These are phyloP conservation scores for Bettongia penicillata DNA, from an alignment of 2,113 vertebrate genomes.

Conservation along the genomic window DNA sequence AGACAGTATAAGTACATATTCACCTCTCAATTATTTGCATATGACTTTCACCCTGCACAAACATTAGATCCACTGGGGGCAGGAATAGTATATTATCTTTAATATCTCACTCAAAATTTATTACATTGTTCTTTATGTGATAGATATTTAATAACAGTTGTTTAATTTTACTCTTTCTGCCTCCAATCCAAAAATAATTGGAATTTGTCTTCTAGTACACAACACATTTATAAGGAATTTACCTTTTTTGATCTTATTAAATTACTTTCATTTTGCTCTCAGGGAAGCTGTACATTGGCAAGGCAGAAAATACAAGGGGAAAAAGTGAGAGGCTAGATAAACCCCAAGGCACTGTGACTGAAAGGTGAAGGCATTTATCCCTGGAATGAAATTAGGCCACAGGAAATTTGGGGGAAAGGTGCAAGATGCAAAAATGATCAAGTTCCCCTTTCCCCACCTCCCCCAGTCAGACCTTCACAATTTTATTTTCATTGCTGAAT, in stretches of 20 bases:
- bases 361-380: background rate
- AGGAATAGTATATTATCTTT: background rate
- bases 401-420: background rate
- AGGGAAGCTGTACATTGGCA: slow-evolving; percentile 27
- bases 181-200: background rate
- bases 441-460: background rate
- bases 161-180: background rate
- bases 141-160: background rate
- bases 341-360: background rate
- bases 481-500: background rate
- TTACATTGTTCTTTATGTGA: background rate
- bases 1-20: background rate
- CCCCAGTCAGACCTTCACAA: background rate
- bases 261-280: slow-evolving; percentile 29
- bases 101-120: background rate
- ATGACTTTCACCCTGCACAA: no score
- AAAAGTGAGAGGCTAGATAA: background rate
- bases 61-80: background rate
- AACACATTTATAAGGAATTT: slow-evolving; percentile 25
- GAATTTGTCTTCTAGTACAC: background rate
- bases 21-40: background rate
- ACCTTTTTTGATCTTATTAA: slow-evolving; percentile 53
- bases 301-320: slow-evolving; percentile 44
- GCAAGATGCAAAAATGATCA: background rate
- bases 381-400: background rate